These are phyloP conservation scores for Myxocyprinus asiaticus DNA, from an alignment of 2,113 vertebrate species.

Conservation along the genomic window DNA sequence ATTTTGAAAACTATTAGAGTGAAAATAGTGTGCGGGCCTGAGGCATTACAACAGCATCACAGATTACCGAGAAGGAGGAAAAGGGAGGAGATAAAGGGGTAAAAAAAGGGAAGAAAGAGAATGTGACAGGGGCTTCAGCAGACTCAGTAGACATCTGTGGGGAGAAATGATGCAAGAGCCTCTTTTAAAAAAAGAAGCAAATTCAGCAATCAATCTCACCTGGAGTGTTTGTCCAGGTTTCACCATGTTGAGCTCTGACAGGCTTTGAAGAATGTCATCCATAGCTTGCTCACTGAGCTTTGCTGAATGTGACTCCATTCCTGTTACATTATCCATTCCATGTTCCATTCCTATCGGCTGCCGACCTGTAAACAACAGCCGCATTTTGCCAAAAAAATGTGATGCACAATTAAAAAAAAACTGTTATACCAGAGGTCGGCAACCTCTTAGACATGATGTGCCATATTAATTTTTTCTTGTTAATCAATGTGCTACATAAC, in stretches of 20 bases:
- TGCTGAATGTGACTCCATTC: slow-evolving; percentile 37
- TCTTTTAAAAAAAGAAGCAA: background rate
- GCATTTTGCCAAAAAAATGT: background rate
- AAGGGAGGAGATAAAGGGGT: background rate
- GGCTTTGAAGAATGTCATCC: slow-evolving; percentile 75
- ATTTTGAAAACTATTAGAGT: background rate
- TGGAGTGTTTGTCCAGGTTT: slow-evolving; percentile 75
- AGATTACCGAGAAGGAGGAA: background rate
- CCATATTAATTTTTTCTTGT: too few species aligned
- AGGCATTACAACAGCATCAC: background rate
- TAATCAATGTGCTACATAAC: too few species aligned
- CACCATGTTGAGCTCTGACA: slow-evolving; percentile 74
- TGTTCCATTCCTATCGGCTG: slow-evolving; percentile 68
- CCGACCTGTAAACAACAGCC: slow-evolving; percentile 59
- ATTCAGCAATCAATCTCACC: slow-evolving; percentile 49
- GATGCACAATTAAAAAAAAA: background rate
- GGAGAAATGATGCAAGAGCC: background rate
- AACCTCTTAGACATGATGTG: too few species aligned
- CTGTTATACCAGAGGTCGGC: too few species aligned
- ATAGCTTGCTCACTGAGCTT: slow-evolving; percentile 70
- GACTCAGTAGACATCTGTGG: too few species aligned
- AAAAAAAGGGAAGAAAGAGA: background rate
- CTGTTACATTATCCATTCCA: slow-evolving; percentile 47
- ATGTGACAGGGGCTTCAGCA: too few species aligned
- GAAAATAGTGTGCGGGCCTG: background rate